Evolutionary conservation across 2,113 vertebrate genomes (phyloP), one percentile per base, ranked within the genome.

Genomic region (Phyllopteryx taeniolatus): DNA sequence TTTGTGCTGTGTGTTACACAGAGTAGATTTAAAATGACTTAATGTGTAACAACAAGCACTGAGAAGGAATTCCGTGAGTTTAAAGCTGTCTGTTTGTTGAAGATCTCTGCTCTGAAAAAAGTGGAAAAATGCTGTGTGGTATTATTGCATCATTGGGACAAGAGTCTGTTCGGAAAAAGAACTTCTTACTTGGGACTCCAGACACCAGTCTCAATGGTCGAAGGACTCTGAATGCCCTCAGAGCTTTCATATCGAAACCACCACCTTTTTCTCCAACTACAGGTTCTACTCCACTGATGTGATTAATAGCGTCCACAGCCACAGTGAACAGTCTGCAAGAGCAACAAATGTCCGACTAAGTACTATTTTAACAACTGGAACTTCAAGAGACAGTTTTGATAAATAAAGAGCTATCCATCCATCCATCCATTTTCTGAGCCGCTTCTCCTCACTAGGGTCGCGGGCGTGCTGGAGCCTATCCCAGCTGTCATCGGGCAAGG

Each of bases 131-230:
- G 4, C 15, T 17, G 31, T 35, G 5, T 31, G 57, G 1, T n/a
- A 27, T 47, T 47, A 47, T 51, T n/a, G 7, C 1, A 19, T n/a
- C 53, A 56, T 56, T 22, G 53, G n/a, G 53, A 56, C n/a, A 51
- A 56, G 20, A 14, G 57, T 10, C 20, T 57, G 19, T 20, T 66
- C 8, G 61, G 31, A 39, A 19, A 13, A 5, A 2, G 68, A n/a
- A n/a, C n/a, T 42, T 9, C 96, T 76, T 93, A 99, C 98, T 99
- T 1, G 98, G 98, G 66, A 99, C 95, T 87, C 98, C 98, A 0
- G 98, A 98, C 75, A 99, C 96, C 31, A 99, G 94, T 17, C 98
- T 96, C 22, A 99, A 93, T 0, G 98, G 98, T 68, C 98, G 87
- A 71, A 99, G 92, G 68, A 99, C 98, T 1, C 97, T 93, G 81